These are phyloP conservation scores for Calidris pugnax DNA, from an alignment of 2,113 vertebrate species.

Conservation along the genomic window DNA sequence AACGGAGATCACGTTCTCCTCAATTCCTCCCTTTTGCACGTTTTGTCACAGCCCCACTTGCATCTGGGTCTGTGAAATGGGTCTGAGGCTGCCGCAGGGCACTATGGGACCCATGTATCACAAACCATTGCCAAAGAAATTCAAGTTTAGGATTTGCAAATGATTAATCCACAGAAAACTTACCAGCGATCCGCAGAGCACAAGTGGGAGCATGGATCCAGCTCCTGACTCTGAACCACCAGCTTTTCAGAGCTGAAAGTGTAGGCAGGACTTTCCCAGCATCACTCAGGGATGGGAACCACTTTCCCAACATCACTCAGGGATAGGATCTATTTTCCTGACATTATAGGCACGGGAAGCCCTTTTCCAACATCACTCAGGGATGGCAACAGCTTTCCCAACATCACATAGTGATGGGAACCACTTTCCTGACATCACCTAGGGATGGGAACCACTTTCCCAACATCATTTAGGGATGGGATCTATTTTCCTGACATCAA, in stretches of 20 bases:
- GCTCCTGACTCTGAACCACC: not conserved
- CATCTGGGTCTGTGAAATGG: accelerated
- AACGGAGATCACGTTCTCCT: accelerated
- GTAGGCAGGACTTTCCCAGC: accelerated
- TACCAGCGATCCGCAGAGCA: accelerated
- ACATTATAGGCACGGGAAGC: no score
- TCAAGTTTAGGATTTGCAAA: not conserved
- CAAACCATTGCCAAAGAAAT: not conserved
- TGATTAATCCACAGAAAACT: not conserved
- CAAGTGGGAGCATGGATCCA: accelerated
- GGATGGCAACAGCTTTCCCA: not conserved
- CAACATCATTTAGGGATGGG: no score
- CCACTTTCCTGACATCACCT: no score
- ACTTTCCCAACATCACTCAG: not conserved
- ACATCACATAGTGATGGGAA: not conserved
- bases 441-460: no score
- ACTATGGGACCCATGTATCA: accelerated
- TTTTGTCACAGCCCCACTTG: not conserved
- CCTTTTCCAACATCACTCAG: not conserved
- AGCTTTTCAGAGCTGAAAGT: not conserved
- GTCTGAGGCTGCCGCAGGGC: no score
- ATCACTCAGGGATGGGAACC: not conserved
- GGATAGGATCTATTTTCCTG: no score
- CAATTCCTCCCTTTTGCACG: accelerated
- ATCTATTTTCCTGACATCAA: not conserved